A percentile compares a stretch with the other conserved stretches of the same genome.
Conservation (phyloP, 2,888 invertebrate species). For the Lepetodrilus schrolli region DNA sequence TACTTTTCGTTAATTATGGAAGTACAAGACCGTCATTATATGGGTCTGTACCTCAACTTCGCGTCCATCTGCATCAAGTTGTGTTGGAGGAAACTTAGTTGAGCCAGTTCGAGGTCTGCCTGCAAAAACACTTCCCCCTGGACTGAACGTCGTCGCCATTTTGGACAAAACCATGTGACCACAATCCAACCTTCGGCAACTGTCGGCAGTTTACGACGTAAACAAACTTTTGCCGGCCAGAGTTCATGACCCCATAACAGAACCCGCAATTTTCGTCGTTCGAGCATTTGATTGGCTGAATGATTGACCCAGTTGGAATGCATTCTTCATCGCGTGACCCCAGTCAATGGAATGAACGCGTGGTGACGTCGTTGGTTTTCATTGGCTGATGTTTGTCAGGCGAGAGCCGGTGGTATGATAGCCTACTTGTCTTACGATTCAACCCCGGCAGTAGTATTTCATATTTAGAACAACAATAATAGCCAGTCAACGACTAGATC, state of each 20-base stretch:
- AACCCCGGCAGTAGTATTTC: slow-evolving; percentile 16
- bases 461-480: slow-evolving; percentile 16
- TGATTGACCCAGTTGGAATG: slow-evolving; percentile 21
- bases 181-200: neutral
- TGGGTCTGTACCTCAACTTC: slow-evolving; percentile 71
- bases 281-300: slow-evolving; percentile 41
- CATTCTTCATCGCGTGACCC: neutral
- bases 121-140: slow-evolving; percentile 65
- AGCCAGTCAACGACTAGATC: neutral
- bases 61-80: slow-evolving; percentile 69
- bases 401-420: slow-evolving; percentile 41
- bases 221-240: slow-evolving; percentile 16
- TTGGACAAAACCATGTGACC: slow-evolving; percentile 51
- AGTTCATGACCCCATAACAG: slow-evolving; percentile 3
- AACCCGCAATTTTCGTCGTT: slow-evolving; percentile 29
- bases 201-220: slow-evolving; percentile 9
- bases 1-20: too few species aligned
- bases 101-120: slow-evolving; percentile 65
- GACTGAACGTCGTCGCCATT: slow-evolving; percentile 60
- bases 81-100: slow-evolving; percentile 50
- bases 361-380: slow-evolving; percentile 39
- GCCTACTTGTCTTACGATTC: slow-evolving; percentile 8
- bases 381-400: slow-evolving; percentile 60
- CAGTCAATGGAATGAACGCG: slow-evolving; percentile 36
- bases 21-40: too few species aligned